phyloP scores from a whole-genome alignment of 1,140 invertebrate genomes.

The Xylocopa sonorina region DNA sequence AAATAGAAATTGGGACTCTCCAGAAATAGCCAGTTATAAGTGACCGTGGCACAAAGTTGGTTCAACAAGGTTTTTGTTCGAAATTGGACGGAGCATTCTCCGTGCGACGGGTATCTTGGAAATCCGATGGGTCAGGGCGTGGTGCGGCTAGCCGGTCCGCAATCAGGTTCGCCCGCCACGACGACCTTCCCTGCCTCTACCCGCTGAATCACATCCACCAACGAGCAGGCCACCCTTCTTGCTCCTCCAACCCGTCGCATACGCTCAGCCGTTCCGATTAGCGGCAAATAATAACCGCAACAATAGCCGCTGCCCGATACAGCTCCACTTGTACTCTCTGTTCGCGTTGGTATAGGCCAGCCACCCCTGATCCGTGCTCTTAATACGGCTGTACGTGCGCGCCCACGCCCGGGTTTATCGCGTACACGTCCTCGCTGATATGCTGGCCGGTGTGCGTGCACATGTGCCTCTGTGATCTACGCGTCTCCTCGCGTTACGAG shows the following conservation, averaged over 20 bases:
- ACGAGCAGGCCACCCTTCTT: neutral
- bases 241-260: neutral
- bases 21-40: too few relatives aligned
- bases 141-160: conserved; percentile 48
- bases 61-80: too few relatives aligned
- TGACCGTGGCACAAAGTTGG: too few relatives aligned
- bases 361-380: neutral
- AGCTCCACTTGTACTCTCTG: neutral
- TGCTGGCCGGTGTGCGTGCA: conserved; percentile 12
- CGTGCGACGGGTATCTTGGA: conserved; percentile 64
- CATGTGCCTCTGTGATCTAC: conserved; percentile 38
- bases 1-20: too few relatives aligned
- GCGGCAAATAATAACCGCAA: conserved; percentile 68
- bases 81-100: too few relatives aligned
- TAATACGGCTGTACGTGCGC: neutral
- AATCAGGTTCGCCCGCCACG: conserved; percentile 47
- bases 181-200: neutral
- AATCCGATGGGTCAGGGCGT: conserved; percentile 66
- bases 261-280: conserved; percentile 63
- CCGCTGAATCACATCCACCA: conserved; percentile 7
- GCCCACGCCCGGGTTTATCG: conserved; percentile 12
- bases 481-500: neutral
- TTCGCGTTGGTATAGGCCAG: neutral
- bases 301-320: conserved; percentile 61
- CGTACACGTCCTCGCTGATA: conserved; percentile 15